Percentiles rank a stretch among this genome's conserved stretches.
Conservation (phyloP, 2,797 vertebrate genomes). For the Discoglossus pictus region DNA sequence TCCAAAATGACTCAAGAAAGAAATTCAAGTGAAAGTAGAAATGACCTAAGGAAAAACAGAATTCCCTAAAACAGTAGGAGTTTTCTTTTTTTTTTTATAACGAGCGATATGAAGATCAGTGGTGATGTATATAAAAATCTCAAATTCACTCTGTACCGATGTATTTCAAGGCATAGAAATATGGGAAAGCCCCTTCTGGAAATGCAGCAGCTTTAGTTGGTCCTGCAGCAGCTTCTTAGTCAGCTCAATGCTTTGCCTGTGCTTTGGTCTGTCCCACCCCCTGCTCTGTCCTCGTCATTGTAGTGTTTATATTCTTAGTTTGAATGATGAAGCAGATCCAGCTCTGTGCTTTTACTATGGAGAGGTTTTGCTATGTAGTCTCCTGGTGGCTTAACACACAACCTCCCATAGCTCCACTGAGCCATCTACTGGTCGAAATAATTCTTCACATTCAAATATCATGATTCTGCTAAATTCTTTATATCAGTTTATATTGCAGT, state of each 20-base stretch:
- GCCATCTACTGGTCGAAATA: slow-evolving; percentile 30
- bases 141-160: no score
- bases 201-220: slow-evolving; percentile 14
- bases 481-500: no score
- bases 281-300: slow-evolving; percentile 29
- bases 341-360: background rate
- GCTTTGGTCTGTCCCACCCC: slow-evolving; percentile 12
- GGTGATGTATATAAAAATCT: no score
- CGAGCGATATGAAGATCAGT: no score
- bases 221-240: slow-evolving; percentile 36
- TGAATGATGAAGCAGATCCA: slow-evolving; percentile 45
- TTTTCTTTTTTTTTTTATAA: no score
- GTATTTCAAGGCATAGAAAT: no score
- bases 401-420: slow-evolving; percentile 10
- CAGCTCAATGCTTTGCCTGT: slow-evolving; percentile 29
- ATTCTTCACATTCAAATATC: no score
- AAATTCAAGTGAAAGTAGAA: background rate
- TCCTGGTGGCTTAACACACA: background rate
- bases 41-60: no score
- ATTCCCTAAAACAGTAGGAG: no score
- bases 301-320: slow-evolving; percentile 34
- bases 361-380: slow-evolving; percentile 5
- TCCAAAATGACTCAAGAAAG: background rate
- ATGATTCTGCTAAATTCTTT: no score
- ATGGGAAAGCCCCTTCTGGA: slow-evolving; percentile 10